Conservation (phyloP, 1,140 invertebrate species). For the Glomeris maerens region DNA sequence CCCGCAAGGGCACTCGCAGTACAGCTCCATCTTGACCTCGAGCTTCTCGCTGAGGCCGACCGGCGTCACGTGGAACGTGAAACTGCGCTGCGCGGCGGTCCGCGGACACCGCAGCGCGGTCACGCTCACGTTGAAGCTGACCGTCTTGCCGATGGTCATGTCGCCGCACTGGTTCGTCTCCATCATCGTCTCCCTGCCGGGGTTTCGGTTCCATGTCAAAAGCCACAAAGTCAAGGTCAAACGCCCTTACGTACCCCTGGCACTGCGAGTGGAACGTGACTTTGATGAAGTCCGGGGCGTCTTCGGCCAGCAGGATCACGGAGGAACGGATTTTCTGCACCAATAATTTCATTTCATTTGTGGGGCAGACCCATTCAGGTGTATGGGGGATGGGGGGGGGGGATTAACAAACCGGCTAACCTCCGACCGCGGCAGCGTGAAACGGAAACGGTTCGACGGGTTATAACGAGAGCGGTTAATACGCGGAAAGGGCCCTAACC, state of each 20-base stretch:
- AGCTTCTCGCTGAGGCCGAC: slow-evolving; percentile 80
- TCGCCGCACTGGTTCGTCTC: background rate
- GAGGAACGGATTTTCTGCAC: slow-evolving; percentile 77
- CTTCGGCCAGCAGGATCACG: slow-evolving; percentile 75
- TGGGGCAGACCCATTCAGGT: too few species aligned
- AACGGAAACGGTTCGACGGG: too few species aligned
- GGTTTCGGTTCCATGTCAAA: slow-evolving; percentile 29
- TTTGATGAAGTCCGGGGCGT: slow-evolving; percentile 64
- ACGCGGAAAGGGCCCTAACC: background rate
- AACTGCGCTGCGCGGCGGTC: slow-evolving; percentile 58
- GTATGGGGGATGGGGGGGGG: too few species aligned
- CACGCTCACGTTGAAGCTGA: slow-evolving; percentile 5
- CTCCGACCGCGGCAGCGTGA: too few species aligned
- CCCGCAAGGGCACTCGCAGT: slow-evolving; percentile 82
- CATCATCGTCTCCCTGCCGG: background rate
- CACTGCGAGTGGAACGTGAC: slow-evolving; percentile 81
- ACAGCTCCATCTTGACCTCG: slow-evolving; percentile 65
- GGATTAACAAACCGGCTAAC: too few species aligned
- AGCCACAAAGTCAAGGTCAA: too few species aligned
- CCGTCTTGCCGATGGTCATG: slow-evolving; percentile 2
- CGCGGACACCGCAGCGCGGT: slow-evolving; percentile 46
- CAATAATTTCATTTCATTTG: too few species aligned
- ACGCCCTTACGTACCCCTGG: slow-evolving; percentile 25
- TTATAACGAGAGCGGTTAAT: background rate
- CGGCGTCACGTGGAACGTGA: slow-evolving; percentile 74